Evolutionary conservation across 2,888 invertebrate species (phyloP), one percentile per base, ranked within the genome.

Genomic region (Nebria brevicollis): DNA sequence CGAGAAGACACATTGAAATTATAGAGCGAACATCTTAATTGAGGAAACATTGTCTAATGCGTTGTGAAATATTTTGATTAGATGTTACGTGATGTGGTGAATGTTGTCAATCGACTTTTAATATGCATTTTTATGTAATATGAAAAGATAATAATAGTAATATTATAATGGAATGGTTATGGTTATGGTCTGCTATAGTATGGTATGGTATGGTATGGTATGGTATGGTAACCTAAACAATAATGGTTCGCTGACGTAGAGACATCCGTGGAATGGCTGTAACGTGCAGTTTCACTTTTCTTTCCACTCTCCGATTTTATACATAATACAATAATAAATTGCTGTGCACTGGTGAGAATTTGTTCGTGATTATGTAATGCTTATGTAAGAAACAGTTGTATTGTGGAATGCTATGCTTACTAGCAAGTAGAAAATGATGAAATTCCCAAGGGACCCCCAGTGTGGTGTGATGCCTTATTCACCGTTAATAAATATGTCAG

Each of bases 321-420:
- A 54, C 54, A 54, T 54, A 54, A 54, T 54, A 54, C 54, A 54
- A 54, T 54, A 54, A 54, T 54, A 54, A 54, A 54, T 54, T 54
- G 54, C 8, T 54, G 54, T 54, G 54, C 13, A 13, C 54, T 54
- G 13, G 54, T 2, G 54, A 54, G 54, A 54, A 54, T 54, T 54
- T 54, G 54, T 54, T 54, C 54, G 11, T 54, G 54, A 54, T 54
- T 54, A 54, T 54, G 13, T 13, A 54, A 54, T 54, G 13, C 54
- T 2, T 34, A 54, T 54, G 54, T 54, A 54, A 54, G 54, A 54
- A 54, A 54, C 54, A 11, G 54, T 54, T 8, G 54, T 13, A 54
- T 54, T 11, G 13, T 13, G 54, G 54, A 54, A 54, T 54, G 54
- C 13, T 8, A 54, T 54, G 54, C 13, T 8, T 1, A 54, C 2